phyloP scores from a whole-genome alignment of 53 echinoderm and acorn worm genomes.

The Hippasteria phrygiana region DNA sequence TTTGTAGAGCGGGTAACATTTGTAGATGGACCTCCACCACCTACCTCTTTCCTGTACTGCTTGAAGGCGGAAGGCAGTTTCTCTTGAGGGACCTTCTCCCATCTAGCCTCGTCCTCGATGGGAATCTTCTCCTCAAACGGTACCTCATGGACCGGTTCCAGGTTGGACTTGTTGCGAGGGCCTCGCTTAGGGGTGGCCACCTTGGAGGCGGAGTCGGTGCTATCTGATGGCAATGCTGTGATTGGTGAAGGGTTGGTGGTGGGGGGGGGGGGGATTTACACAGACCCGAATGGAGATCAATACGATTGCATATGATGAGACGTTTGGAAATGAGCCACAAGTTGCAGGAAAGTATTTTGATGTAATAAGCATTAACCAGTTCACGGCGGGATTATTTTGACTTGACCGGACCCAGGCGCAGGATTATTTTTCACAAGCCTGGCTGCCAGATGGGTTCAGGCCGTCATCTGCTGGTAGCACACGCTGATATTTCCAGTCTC shows the following conservation, averaged over 20 bases:
- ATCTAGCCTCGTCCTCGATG: constrained; percentile 91
- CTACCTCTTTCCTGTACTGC: constrained; percentile 96
- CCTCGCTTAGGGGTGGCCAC: constrained; percentile 83
- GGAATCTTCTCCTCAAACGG: constrained; percentile 94
- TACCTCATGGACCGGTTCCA: constrained; percentile 96
- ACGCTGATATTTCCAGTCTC: too few species aligned
- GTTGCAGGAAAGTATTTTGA: too few species aligned
- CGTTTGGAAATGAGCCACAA: too few species aligned
- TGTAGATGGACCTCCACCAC: too few species aligned
- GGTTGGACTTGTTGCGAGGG: constrained; percentile 83
- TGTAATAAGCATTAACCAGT: too few species aligned
- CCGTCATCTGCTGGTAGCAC: too few species aligned
- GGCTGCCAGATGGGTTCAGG: too few species aligned
- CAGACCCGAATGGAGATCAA: neutral
- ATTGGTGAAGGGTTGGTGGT: neutral
- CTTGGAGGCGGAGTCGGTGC: constrained; percentile 46
- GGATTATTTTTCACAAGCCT: too few species aligned
- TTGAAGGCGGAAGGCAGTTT: constrained; percentile 93
- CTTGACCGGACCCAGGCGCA: too few species aligned
- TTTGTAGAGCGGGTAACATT: neutral
- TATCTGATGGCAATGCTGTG: neutral
- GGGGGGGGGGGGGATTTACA: neutral
- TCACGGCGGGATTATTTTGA: too few species aligned
- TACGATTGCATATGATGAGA: too few species aligned
- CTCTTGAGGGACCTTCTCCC: constrained; percentile 89